These are phyloP conservation scores for Scleropages formosus DNA, from an alignment of 2,797 vertebrate genomes.

Conservation along the genomic window DNA sequence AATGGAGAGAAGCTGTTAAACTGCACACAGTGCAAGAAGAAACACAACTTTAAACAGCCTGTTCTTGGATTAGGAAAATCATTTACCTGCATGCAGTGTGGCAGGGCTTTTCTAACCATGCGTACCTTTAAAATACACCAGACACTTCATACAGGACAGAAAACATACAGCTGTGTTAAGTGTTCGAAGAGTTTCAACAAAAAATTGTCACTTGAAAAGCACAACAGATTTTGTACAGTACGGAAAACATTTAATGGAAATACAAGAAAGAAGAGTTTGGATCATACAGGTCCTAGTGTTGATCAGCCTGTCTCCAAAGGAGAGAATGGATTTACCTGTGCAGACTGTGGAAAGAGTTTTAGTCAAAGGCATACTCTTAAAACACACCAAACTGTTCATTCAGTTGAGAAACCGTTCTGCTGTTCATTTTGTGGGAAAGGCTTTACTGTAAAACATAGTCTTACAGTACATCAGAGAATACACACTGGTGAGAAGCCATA, in stretches of 20 bases:
- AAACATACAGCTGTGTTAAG: constrained; percentile 58
- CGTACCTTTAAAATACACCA: constrained; percentile 55
- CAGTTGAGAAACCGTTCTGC: constrained; percentile 34
- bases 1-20: constrained; percentile 41
- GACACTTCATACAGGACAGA: constrained; percentile 59
- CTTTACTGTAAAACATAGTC: constrained; percentile 33
- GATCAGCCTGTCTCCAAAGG: constrained; percentile 66
- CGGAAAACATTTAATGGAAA: constrained; percentile 60
- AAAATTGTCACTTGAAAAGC: constrained; percentile 56
- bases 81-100: constrained; percentile 52
- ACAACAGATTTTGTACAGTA: constrained; percentile 61
- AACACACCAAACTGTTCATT: constrained; percentile 28
- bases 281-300: constrained; percentile 55
- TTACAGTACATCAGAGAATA: constrained; percentile 31
- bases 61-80: constrained; percentile 49
- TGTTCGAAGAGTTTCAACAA: constrained; percentile 66
- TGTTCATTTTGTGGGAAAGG: constrained; percentile 32
- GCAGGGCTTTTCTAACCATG: constrained; percentile 52
- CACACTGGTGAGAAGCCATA: constrained; percentile 33
- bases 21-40: constrained; percentile 51
- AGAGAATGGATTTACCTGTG: constrained; percentile 61
- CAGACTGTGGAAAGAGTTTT: constrained; percentile 30
- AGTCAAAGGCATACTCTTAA: constrained; percentile 20
- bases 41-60: constrained; percentile 46
- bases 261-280: constrained; percentile 61